Percentiles rank a stretch among this genome's conserved stretches.
Evolutionary conservation across 2,113 vertebrate genomes (phyloP).

Genomic region (Sorex fumeus): DNA sequence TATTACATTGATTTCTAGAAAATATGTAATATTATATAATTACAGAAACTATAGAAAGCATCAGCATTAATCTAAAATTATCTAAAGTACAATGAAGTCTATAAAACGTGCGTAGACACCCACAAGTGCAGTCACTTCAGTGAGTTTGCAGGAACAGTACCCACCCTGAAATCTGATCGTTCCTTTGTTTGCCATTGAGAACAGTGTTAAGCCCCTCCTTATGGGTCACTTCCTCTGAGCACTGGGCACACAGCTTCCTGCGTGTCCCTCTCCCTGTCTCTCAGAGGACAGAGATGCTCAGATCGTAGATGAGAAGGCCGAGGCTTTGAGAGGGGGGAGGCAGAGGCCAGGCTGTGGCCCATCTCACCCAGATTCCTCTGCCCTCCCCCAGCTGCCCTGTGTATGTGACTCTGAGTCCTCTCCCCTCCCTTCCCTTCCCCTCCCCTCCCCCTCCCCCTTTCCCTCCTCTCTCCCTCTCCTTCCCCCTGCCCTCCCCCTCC

Average conservation of each 20-base stretch:
- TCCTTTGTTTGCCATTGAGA: background rate
- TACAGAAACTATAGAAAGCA: no score
- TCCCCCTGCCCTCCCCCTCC: no score
- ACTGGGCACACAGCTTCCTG: background rate
- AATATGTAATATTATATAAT: no score
- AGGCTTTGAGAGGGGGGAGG: background rate
- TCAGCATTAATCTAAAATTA: no score
- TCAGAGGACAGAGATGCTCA: background rate
- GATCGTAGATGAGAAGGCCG: background rate
- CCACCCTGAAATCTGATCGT: background rate
- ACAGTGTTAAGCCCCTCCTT: background rate
- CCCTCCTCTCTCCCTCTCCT: no score
- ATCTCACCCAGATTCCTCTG: fast-evolving
- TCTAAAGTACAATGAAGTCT: no score
- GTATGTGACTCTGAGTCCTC: no score
- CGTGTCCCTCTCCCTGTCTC: background rate
- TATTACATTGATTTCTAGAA: no score
- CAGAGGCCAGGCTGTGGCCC: background rate
- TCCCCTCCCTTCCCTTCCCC: no score
- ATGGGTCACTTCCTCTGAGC: background rate
- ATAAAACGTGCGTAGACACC: no score
- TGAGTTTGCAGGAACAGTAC: background rate
- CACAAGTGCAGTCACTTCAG: background rate
- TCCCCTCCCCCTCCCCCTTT: no score
- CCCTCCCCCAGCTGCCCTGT: background rate